These are phyloP conservation scores for Pelecanus crispus DNA, from an alignment of 2,113 vertebrate genomes.

Conservation along the genomic window DNA sequence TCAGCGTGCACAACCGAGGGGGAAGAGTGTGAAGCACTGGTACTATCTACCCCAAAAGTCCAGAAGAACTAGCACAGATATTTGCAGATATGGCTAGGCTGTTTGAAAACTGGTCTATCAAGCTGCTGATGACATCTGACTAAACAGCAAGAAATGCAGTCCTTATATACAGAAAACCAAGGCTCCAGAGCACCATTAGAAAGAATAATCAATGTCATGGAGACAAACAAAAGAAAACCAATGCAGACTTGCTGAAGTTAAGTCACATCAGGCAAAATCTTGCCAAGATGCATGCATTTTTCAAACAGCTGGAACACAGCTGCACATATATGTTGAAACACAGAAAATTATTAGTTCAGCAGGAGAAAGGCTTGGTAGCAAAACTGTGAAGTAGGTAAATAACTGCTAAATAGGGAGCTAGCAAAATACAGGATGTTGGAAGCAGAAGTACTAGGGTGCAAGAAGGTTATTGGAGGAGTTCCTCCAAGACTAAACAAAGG, in stretches of 20 bases:
- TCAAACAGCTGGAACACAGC: not conserved
- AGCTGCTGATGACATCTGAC: not conserved
- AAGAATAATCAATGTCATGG: not conserved
- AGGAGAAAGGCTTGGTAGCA: not conserved
- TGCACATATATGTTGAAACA: rapidly evolving
- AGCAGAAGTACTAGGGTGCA: not conserved
- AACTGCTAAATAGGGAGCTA: not conserved
- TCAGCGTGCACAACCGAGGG: not conserved
- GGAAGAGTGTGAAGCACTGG: not conserved
- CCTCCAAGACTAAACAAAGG: not conserved
- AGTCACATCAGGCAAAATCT: not conserved
- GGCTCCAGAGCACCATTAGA: not conserved
- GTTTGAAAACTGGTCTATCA: not conserved
- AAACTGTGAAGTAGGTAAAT: not conserved
- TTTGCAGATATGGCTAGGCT: not conserved
- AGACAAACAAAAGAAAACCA: not conserved
- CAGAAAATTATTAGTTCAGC: not conserved
- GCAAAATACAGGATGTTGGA: not conserved
- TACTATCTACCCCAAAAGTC: not conserved
- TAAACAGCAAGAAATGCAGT: not conserved
- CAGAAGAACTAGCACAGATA: not conserved
- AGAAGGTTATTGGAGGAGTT: not conserved
- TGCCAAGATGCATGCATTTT: not conserved
- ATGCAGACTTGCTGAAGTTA: not conserved
- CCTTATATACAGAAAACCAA: not conserved